These are phyloP conservation scores for Peromyscus attwateri DNA, from an alignment of 2,797 vertebrate species.

Conservation along the genomic window DNA sequence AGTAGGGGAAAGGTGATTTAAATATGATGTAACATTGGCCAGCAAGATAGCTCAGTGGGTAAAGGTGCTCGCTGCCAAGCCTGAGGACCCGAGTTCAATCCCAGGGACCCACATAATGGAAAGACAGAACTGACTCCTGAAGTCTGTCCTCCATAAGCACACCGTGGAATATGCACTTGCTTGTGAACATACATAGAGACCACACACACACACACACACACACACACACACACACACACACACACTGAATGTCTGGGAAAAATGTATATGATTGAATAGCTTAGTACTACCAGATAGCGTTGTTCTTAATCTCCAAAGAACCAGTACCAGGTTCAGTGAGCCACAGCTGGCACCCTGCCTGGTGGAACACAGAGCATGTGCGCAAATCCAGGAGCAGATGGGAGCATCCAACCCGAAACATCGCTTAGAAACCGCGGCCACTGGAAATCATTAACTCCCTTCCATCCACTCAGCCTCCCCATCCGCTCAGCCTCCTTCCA, in stretches of 20 bases:
- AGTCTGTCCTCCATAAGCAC: background rate
- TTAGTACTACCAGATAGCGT: slow-evolving; percentile 22
- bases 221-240: background rate
- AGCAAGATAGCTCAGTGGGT: background rate
- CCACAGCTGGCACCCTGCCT: background rate
- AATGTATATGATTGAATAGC: slow-evolving; percentile 2
- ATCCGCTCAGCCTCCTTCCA: background rate
- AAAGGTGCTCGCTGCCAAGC: background rate
- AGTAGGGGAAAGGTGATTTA: slow-evolving; percentile 37
- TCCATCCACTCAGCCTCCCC: background rate
- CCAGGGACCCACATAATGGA: background rate
- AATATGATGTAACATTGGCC: background rate
- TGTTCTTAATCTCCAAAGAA: slow-evolving; percentile 49
- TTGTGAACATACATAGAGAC: background rate
- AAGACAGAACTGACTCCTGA: background rate
- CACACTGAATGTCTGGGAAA: background rate
- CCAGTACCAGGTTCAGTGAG: background rate
- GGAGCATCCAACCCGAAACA: slow-evolving; percentile 12
- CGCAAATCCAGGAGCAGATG: background rate
- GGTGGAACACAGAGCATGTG: background rate
- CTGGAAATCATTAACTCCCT: slow-evolving; percentile 66
- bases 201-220: background rate
- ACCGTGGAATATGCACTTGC: background rate
- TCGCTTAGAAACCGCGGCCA: background rate
- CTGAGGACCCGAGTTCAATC: background rate